phyloP scores from a whole-genome alignment of 2,113 vertebrate genomes.

The Ciconia stormi region DNA sequence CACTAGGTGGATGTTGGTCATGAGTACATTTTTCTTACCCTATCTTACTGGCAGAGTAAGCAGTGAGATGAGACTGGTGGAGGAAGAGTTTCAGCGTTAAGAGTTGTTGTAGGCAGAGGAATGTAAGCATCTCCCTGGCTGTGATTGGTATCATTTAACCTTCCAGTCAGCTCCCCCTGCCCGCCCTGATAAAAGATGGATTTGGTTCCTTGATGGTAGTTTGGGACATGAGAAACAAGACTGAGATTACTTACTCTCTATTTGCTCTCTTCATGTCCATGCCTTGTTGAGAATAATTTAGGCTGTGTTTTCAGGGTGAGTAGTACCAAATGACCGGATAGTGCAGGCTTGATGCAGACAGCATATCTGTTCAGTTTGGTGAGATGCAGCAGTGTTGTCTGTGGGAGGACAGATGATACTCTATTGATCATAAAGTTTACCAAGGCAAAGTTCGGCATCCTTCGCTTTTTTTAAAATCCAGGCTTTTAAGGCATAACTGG shows the following conservation, averaged over 20 bases:
- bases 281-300: not conserved
- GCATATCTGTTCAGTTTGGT: not conserved
- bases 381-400: not conserved
- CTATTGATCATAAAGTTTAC: not conserved
- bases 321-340: not conserved
- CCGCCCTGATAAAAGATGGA: not conserved
- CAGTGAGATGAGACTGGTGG: not conserved
- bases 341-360: not conserved
- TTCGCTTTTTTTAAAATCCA: not conserved
- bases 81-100: not conserved
- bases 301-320: not conserved
- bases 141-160: not conserved
- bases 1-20: not conserved
- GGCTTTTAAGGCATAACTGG: not conserved
- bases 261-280: not conserved
- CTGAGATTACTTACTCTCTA: not conserved
- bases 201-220: not conserved
- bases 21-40: not conserved
- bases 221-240: not conserved
- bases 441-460: not conserved
- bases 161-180: not conserved
- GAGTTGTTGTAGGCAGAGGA: not conserved
- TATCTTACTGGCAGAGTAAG: not conserved
- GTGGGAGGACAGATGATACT: not conserved
- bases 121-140: not conserved